Percentiles rank a stretch among this genome's conserved stretches.
Evolutionary conservation across 2,888 invertebrate genomes (phyloP).

Genomic region (Lacanobia wlatinum): DNA sequence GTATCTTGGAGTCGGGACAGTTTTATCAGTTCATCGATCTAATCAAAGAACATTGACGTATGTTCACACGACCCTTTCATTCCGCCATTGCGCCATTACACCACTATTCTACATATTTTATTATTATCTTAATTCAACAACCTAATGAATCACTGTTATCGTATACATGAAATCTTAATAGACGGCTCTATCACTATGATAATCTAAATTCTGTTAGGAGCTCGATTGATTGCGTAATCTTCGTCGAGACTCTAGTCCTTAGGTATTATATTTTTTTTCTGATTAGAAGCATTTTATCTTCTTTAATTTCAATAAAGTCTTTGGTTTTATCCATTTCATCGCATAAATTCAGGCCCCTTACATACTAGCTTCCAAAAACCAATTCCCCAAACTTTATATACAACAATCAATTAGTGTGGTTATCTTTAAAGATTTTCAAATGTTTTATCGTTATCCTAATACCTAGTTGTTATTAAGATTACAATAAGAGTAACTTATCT

Average conservation of each 20-base stretch:
- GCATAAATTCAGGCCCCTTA: not conserved
- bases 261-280: not conserved
- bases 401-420: not conserved
- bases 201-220: constrained; percentile 40
- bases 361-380: not conserved
- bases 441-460: constrained; percentile 29
- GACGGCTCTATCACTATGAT: constrained; percentile 47
- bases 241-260: not conserved
- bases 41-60: constrained; percentile 16
- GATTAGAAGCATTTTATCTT: not conserved
- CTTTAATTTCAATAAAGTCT: not conserved
- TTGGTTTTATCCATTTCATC: not conserved
- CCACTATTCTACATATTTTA: constrained; percentile 25
- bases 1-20: not conserved
- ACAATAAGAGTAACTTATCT: constrained; percentile 1
- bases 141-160: constrained; percentile 50
- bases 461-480: not conserved
- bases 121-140: constrained; percentile 40
- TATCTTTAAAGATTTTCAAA: constrained; percentile 10
- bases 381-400: not conserved
- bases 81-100: constrained; percentile 5
- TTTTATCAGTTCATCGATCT: constrained; percentile 17
- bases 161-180: constrained; percentile 38
- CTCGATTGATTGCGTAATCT: constrained; percentile 30
- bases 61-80: constrained; percentile 14